Evolutionary conservation across 1,140 invertebrate species (phyloP), one percentile per base, ranked within the genome.

Genomic region (Drosophila elegans): DNA sequence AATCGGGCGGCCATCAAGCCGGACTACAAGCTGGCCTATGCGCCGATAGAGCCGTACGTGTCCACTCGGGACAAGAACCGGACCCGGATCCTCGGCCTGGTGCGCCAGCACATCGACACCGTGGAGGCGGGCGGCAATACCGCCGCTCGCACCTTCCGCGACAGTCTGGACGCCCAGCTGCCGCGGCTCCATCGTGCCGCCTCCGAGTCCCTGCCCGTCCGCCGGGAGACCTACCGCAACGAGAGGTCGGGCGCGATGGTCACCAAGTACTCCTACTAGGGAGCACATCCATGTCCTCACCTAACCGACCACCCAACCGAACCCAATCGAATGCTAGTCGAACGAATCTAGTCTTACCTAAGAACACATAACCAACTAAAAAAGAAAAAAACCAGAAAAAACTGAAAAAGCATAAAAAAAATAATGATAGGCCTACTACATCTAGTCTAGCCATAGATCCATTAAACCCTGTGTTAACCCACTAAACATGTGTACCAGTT

Each of bases 11-110:
- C 93, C 92, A 86, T 95, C 78, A 91, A 93, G 80, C 94, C 94
- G 12, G 93, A 92, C 88, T 94, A 94, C 66, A 93, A 93, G 92
- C 86, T 93, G 41, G 92, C 93, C 68, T 90, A 94, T 67, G 92
- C 93, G 63, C 94, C 94, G 72, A 93, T 94, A 41, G 93, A 94
- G 90, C 94, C 94, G 3, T 95, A 95, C 86, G 93, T 95, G 71
- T 94, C 95, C 9, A 93, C 95, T 32, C 93, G 95, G 53, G 95
- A 95, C 64, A 91, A 93, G 75, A 95, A 94, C 62, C 93, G 94
- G 16, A 93, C 93, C 63, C 94, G 94, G 56, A 94, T 95, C 55
- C 93, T 95, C 39, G 90, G 92, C 34, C 89, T 93, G 48, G 93
- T 95, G 51, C 93, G 93, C 25, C 93, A 93, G 72, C 93, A 94